Percentiles rank a stretch among this genome's conserved stretches.
These are phyloP conservation scores for Apodemus agrarius DNA, from an alignment of 2,797 vertebrate species.

Conservation along the genomic window DNA sequence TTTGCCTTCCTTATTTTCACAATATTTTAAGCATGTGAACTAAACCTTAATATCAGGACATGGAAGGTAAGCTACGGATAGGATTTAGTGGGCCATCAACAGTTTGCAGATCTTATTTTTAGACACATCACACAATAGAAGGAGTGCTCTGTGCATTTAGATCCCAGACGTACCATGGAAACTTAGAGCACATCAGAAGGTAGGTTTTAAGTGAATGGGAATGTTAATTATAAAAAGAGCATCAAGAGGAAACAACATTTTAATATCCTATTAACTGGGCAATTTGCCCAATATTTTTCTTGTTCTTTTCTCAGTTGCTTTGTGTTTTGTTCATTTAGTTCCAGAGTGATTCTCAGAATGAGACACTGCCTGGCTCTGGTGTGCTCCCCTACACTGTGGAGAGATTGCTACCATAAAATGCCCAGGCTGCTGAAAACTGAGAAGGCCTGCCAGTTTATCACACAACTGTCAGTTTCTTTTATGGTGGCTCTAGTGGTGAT, in stretches of 20 bases:
- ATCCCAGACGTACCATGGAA: background rate
- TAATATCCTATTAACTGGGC: background rate
- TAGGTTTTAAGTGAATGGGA: background rate
- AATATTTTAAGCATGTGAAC: background rate
- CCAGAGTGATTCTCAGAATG: background rate
- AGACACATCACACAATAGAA: background rate
- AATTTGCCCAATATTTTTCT: background rate
- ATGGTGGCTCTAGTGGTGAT: background rate
- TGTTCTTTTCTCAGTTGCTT: background rate
- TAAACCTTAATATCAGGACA: background rate
- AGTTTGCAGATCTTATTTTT: background rate
- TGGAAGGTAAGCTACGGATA: background rate
- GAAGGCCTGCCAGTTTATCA: background rate
- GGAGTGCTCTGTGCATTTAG: background rate
- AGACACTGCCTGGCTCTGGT: background rate
- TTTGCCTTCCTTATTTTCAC: background rate
- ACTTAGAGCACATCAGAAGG: background rate
- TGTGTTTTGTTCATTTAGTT: background rate
- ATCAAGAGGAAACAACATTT: background rate
- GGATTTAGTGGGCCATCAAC: background rate
- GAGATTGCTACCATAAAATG: background rate
- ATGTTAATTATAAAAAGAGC: background rate
- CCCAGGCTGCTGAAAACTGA: background rate
- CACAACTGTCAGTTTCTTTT: slow-evolving; percentile 1
- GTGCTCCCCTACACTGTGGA: background rate